Evolutionary conservation across 2,888 invertebrate genomes (phyloP).

Genomic region (Criorhina ranunculi): DNA sequence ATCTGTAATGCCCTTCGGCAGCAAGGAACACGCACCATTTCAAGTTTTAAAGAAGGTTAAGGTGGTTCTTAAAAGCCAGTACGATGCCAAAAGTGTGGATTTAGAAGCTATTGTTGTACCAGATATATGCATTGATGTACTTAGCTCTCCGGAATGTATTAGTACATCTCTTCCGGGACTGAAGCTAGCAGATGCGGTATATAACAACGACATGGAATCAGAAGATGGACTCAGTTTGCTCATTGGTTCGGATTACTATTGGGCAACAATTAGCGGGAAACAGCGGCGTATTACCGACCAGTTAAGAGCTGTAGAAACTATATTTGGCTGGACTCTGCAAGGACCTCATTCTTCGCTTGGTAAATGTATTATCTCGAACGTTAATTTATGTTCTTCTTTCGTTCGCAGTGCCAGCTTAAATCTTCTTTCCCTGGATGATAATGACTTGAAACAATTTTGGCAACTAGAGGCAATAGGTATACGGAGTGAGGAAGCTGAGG

Average conservation of each 20-base stretch:
- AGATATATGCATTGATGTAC: conserved; percentile 9
- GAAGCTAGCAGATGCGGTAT: no score
- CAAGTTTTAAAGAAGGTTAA: not conserved
- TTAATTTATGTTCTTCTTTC: not conserved
- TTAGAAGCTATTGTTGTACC: not conserved
- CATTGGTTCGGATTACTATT: conserved; percentile 22
- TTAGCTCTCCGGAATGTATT: not conserved
- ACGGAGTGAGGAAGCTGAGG: not conserved
- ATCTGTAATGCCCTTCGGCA: conserved; percentile 12
- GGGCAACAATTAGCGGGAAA: conserved; percentile 3
- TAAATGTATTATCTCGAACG: not conserved
- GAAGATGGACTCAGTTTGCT: no score
- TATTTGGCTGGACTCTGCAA: conserved; percentile 27
- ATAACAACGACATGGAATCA: no score
- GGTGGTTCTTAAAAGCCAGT: conserved; percentile 1
- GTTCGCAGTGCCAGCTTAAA: not conserved
- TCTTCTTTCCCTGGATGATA: not conserved
- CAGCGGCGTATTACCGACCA: not conserved
- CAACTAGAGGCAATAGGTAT: not conserved
- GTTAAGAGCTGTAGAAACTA: conserved; percentile 20
- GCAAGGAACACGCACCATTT: not conserved
- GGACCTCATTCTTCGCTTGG: not conserved
- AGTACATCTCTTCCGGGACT: not conserved
- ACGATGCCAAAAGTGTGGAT: not conserved
- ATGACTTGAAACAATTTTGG: not conserved